A percentile compares a stretch with the other conserved stretches of the same genome.
Evolutionary conservation across 2,888 invertebrate species (phyloP).

Genomic region (Mythimna pallens): DNA sequence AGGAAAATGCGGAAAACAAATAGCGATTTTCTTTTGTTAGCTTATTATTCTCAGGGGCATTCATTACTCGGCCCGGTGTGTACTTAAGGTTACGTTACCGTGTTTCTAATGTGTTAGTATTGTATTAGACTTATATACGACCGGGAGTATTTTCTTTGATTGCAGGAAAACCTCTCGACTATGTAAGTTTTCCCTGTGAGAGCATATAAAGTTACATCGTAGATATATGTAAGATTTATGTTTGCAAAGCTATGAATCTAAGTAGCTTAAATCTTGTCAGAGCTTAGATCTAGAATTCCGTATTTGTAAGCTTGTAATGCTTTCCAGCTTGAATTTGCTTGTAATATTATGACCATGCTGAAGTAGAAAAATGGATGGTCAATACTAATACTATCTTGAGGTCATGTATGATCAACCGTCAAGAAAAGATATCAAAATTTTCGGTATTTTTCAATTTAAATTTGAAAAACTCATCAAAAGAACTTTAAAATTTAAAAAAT

Average conservation of each 20-base stretch:
- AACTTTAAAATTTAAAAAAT: too few species aligned
- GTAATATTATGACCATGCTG: not conserved
- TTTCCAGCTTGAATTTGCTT: not conserved
- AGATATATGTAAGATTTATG: not conserved
- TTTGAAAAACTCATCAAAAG: too few species aligned
- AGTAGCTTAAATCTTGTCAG: too few species aligned
- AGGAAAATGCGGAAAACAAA: constrained; percentile 86
- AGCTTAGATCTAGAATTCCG: not conserved
- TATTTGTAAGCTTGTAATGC: not conserved
- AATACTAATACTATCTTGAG: too few species aligned
- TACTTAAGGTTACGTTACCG: constrained; percentile 59
- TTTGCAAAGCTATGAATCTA: not conserved
- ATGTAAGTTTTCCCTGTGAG: constrained; percentile 33
- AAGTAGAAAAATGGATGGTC: too few species aligned
- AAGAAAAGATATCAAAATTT: too few species aligned
- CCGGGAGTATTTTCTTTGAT: constrained; percentile 52
- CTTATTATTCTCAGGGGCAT: constrained; percentile 88
- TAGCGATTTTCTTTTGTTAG: constrained; percentile 89
- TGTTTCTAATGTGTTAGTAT: constrained; percentile 63
- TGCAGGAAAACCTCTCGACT: constrained; percentile 36
- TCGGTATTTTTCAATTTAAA: too few species aligned
- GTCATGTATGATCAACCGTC: too few species aligned
- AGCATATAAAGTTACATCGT: not conserved
- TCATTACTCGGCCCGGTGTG: constrained; percentile 84
- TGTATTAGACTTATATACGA: constrained; percentile 59